These are phyloP conservation scores for Passer montanus DNA, from an alignment of 2,113 vertebrate species.

Conservation along the genomic window DNA sequence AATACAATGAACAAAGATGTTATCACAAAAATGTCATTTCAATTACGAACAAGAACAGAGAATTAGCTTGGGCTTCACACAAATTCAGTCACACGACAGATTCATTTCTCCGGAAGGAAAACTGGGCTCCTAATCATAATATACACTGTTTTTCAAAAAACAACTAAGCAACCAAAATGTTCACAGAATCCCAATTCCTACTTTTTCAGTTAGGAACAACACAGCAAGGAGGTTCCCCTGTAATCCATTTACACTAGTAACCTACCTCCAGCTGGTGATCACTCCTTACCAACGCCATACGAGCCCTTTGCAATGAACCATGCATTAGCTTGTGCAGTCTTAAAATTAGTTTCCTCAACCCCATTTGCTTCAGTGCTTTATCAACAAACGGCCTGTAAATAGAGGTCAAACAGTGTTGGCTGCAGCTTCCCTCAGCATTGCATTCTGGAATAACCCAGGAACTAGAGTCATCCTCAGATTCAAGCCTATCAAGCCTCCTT, in stretches of 20 bases:
- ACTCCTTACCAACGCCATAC: conserved; percentile 86
- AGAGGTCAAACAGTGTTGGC: conserved; percentile 86
- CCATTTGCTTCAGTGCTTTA: conserved; percentile 99
- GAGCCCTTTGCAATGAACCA: conserved; percentile 92
- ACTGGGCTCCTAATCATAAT: neutral
- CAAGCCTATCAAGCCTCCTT: conserved; percentile 78
- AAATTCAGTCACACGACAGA: neutral
- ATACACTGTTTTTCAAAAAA: neutral
- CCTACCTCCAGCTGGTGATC: conserved; percentile 88
- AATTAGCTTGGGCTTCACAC: neutral
- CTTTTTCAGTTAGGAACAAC: neutral
- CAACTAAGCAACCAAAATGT: neutral
- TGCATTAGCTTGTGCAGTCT: conserved; percentile 98
- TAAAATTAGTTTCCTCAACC: conserved; percentile 93
- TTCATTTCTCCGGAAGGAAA: neutral
- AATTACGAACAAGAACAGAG: neutral
- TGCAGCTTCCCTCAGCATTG: conserved; percentile 65
- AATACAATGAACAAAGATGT: neutral
- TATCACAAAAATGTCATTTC: neutral
- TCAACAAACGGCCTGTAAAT: conserved; percentile 99
- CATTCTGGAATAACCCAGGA: conserved; percentile 72
- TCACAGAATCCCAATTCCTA: neutral
- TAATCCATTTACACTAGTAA: neutral
- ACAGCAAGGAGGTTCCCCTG: neutral
- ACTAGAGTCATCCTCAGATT: conserved; percentile 85